These are phyloP conservation scores for Drosophila setifemur DNA, from an alignment of 1,140 invertebrate genomes.

Conservation along the genomic window DNA sequence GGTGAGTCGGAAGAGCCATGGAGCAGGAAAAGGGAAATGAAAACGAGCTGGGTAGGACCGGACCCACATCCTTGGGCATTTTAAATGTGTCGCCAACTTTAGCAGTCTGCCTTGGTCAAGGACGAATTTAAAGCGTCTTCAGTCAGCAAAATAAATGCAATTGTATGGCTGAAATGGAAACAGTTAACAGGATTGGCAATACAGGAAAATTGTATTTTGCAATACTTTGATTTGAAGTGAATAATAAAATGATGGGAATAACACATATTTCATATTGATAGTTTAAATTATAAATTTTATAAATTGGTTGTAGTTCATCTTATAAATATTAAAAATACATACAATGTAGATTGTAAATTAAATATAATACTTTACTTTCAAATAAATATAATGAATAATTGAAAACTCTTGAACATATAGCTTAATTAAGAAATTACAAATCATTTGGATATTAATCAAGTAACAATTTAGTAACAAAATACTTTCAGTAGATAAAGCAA, in stretches of 20 bases:
- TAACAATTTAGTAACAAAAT: background rate
- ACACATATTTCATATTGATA: too few relatives aligned
- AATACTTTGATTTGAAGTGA: too few relatives aligned
- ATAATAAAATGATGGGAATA: background rate
- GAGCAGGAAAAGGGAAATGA: background rate
- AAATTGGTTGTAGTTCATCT: too few relatives aligned
- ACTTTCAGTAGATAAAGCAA: background rate
- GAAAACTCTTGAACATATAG: too few relatives aligned
- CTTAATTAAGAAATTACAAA: too few relatives aligned
- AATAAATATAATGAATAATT: too few relatives aligned
- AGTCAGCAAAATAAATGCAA: background rate
- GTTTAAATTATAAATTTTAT: too few relatives aligned
- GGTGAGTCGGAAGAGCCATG: constrained; percentile 6
- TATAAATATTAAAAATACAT: too few relatives aligned
- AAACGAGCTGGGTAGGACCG: background rate
- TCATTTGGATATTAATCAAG: constrained; percentile 4
- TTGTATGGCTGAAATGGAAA: background rate
- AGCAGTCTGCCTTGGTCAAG: constrained; percentile 30
- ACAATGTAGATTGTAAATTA: too few relatives aligned
- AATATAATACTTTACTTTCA: too few relatives aligned
- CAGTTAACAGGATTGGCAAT: background rate
- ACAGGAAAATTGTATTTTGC: too few relatives aligned
- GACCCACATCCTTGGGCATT: constrained; percentile 50
- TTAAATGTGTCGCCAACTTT: constrained; percentile 28
- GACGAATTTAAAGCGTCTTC: constrained; percentile 29